Base-by-base conservation (phyloP, 2,113 vertebrate species). In the human region DNA sequence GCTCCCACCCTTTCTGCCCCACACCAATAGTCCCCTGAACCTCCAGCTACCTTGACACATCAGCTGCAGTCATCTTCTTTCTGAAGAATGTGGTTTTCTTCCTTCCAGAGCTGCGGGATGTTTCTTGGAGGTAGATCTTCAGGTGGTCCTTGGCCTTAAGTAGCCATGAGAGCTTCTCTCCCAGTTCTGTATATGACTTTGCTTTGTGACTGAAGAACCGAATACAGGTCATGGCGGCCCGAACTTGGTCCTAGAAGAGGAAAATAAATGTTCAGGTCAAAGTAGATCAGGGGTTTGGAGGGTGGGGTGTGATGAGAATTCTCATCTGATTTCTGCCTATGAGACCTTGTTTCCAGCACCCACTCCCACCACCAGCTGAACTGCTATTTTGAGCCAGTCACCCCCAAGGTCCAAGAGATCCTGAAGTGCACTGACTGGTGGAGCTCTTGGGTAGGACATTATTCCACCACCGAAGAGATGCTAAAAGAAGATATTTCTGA, bases 141-240 rank as follows among this genome's bases (percentile, higher is more conserved):
- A 99, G 99, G 97, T 99, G 99, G 90, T 99, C 99, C 98, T 99
- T 99, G 97, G 99, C 99, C 95, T 99, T 99, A 27, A 99, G 98
- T 96, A 99, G 98, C 99, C 99, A 99, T 0, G 98, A 98, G 95
- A 99, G 99, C 93, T 99, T 99, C 95, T 99, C 99, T 92, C 99
- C 99, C 70, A 99, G 98, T 96, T 99, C 99, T 0, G 99, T 98
- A 87, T 99, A 99, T 0, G 99, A 99, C 88, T 98, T 99, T n/a
- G 99, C 99, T 93, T 99, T 99, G 35, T 99, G 99, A 72, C 99
- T 99, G 97, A 99, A 99, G 99, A 99, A 99, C 18, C 99, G 98
- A 91, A 99, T 99, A 93, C 99, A 99, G 32, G 99, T 99, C 99
- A 99, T 99, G 76, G 99, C 99, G 0, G 99, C 99, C 66, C 99